Evolutionary conservation across 2,888 invertebrate genomes (phyloP).

Genomic region (Blastobasis adustella): DNA sequence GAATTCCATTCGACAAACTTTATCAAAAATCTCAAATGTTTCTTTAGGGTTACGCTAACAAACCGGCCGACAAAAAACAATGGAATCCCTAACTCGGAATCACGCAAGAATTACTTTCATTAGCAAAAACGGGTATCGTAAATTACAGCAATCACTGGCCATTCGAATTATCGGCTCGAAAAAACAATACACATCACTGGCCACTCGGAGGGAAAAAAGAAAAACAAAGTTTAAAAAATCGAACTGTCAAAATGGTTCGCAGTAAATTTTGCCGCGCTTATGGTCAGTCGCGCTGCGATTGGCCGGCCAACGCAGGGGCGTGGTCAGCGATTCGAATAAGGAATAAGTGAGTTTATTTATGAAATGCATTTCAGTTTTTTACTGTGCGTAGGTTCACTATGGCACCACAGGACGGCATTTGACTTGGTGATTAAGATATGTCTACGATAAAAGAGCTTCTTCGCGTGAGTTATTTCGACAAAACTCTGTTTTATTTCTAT

Average conservation of each 20-base stretch:
- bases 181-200: conserved; percentile 39
- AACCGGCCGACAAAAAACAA: conserved; percentile 5
- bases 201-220: conserved; percentile 36
- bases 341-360: conserved; percentile 63
- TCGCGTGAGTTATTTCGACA: not conserved
- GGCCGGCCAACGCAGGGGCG: conserved; percentile 47
- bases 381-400: conserved; percentile 34
- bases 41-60: too few relatives aligned
- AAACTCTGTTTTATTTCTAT: too few relatives aligned
- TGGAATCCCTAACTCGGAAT: conserved; percentile 14
- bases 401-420: conserved; percentile 37
- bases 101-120: conserved; percentile 41
- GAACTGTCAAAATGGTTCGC: conserved; percentile 70
- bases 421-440: conserved; percentile 39
- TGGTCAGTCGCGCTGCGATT: conserved; percentile 36
- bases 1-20: too few relatives aligned
- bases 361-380: conserved; percentile 54
- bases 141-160: conserved; percentile 54
- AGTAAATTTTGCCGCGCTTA: conserved; percentile 58
- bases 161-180: conserved; percentile 47
- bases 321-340: conserved; percentile 48
- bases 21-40: too few relatives aligned
- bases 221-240: conserved; percentile 50
- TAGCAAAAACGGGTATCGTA: conserved; percentile 59
- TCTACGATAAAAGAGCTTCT: conserved; percentile 16